phyloP scores from a whole-genome alignment of 2,888 invertebrate genomes.

The Bellardia pandia region DNA sequence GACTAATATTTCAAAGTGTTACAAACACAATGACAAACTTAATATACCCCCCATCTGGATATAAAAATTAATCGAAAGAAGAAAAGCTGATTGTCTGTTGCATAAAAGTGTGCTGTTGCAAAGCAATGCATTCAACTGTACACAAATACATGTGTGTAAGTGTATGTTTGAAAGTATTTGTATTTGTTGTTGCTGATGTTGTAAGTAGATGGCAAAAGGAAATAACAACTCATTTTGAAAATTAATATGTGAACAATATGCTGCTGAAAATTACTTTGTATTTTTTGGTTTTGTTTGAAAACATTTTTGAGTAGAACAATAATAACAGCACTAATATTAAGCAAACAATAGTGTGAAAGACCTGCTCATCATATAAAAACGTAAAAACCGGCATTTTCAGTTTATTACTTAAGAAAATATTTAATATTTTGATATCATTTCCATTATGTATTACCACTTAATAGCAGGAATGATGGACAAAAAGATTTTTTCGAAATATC shows the following conservation, averaged over 20 bases:
- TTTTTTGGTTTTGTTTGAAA: neutral
- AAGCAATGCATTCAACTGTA: neutral
- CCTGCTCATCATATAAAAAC: too few relatives aligned
- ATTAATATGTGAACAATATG: slow-evolving; percentile 62
- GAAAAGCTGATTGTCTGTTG: slow-evolving; percentile 44
- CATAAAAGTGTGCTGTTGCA: neutral
- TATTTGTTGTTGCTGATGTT: slow-evolving; percentile 5
- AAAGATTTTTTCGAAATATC: too few relatives aligned
- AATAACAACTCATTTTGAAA: slow-evolving; percentile 65
- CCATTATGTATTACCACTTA: too few relatives aligned
- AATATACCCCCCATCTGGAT: too few relatives aligned
- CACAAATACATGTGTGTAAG: neutral
- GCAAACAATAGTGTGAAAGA: too few relatives aligned
- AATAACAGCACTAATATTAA: neutral
- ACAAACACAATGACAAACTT: too few relatives aligned
- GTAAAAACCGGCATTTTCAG: too few relatives aligned
- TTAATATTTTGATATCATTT: too few relatives aligned
- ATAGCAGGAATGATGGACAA: too few relatives aligned
- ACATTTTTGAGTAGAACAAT: neutral
- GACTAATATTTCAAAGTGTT: too few relatives aligned
- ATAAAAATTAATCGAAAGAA: neutral
- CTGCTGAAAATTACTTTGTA: slow-evolving; percentile 18
- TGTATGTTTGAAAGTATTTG: neutral
- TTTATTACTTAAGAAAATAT: too few relatives aligned
- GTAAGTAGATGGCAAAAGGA: slow-evolving; percentile 46